Base-by-base conservation (phyloP, 1,140 invertebrate genomes). In the Hetaerina americana region DNA sequence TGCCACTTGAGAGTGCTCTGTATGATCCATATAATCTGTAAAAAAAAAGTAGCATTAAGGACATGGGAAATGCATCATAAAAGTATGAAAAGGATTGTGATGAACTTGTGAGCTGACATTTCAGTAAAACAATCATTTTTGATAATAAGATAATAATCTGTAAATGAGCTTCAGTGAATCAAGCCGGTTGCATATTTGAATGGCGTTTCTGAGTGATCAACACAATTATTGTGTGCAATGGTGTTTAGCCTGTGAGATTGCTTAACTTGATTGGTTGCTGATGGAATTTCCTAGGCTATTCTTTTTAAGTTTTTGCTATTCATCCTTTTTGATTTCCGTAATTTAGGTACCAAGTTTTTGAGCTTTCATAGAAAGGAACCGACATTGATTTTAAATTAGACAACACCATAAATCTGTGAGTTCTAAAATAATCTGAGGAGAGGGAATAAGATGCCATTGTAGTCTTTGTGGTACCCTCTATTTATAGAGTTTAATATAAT, bases 1-100 rank as follows among this genome's bases (percentile, higher is more conserved):
- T 84, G 27, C 90, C 89, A 72, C 89, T 89, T 76, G 88, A 87
- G 72, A 92, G 79, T 6, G 88, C 84, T 77, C 90, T 88, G 78
- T 92, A 92, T 0, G 86, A 89, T 10, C 90, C 90, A 78, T 87
- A 85, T 31, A 83, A 72, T 73, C 82, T 83, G 72, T 68, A 74
- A 72, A 73, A 40, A 72, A 70, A 72, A 73, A 73, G 22, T 24
- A 10, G 18, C 6, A 66, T 27, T 69, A 26, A 24, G 24, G 24
- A 5, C 15, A 40, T 40, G 5, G 6, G 5, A 40, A 40, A 15
- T 8, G 31, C 6, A 40, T 15, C 31, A 40, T 8, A 40, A 8
- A 40, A 40, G 15, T 40, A 8, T 40, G 15, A 40, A 40, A 15
- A 40, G 31, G 5, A 8, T 40, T 40, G 15, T 40, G 15, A 15